Base-by-base conservation (phyloP, 2,888 invertebrate genomes). In the Mythimna pallens region DNA sequence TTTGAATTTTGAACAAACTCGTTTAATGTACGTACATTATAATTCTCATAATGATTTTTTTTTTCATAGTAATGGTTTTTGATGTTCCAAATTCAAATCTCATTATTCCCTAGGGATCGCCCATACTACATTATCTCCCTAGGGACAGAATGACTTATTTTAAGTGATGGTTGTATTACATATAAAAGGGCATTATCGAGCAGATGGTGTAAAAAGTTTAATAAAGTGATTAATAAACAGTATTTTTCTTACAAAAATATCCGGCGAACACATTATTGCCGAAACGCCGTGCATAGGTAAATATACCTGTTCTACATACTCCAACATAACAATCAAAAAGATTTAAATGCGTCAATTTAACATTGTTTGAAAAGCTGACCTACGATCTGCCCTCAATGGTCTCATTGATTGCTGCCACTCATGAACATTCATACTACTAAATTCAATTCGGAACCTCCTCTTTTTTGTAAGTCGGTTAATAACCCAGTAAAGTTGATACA, bases 301-400 rank as follows among this genome's bases (percentile, higher is more conserved):
- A 14, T 14, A 0, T 54, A 8, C 14, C 61, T 30, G 43, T 47
- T 12, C 12, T 14, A 68, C 14, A 52, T 12, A 30, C 47, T 52
- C 14, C n/a, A 68, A 22, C 20, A 30, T 12, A 4, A 61, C 9
- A 64, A 52, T 52, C 12, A 47, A 64, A 62, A 62, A n/a, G 5
- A 25, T 57, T 55, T 22, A 36, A 25, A 52, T 52, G 57, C 40
- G 34, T 43, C 6, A 36, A 12, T 20, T 2, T 14, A 14, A n/a
- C n/a, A 62, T 58, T 80, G 43, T 58, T 57, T 20, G 14, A 54
- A 65, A 20, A 58, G 62, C 10, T 65, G 76, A 65, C 75, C n/a
- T 55, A 43, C 12, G 30, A 20, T 43, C n/a, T 52, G 55, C 61
- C 61, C 55, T 65, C 47, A n/a, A 55, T 65, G 40, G 40, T n/a